Evolutionary conservation across 2,888 invertebrate genomes (phyloP).

Genomic region (Anoncus sp.): DNA sequence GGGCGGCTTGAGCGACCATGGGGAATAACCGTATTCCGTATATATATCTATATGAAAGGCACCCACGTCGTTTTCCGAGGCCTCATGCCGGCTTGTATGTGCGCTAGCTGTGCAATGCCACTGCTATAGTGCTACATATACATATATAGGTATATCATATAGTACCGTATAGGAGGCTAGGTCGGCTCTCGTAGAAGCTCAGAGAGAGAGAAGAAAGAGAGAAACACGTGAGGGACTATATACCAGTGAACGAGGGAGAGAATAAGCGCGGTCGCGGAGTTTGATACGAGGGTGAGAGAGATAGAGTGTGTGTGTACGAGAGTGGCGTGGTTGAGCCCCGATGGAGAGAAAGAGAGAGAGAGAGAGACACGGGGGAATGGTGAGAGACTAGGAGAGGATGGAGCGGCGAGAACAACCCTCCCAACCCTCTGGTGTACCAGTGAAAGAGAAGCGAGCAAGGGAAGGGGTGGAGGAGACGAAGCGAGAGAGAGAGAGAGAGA

Average conservation of each 20-base stretch:
- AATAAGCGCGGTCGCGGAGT: conserved; percentile 25
- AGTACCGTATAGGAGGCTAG: conserved; percentile 27
- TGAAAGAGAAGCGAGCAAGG: conserved; percentile 47
- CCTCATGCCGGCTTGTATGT: conserved; percentile 39
- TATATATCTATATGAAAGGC: conserved; percentile 28
- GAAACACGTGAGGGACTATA: conserved; percentile 36
- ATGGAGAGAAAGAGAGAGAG: no score
- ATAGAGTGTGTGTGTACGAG: conserved; percentile 47
- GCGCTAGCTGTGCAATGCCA: conserved; percentile 31
- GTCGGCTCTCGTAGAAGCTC: conserved; percentile 52
- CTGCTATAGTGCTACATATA: conserved; percentile 18
- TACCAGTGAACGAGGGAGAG: conserved; percentile 13
- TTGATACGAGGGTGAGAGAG: conserved; percentile 44
- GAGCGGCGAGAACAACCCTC: conserved; percentile 53
- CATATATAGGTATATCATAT: conserved; percentile 20
- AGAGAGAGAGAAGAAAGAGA: conserved; percentile 43
- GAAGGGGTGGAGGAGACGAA: conserved; percentile 43
- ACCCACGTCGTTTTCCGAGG: conserved; percentile 40
- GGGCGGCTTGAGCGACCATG: no score
- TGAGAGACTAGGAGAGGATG: conserved; percentile 56
- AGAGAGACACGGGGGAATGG: conserved; percentile 65
- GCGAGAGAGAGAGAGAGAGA: conserved; percentile 25
- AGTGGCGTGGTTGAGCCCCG: conserved; percentile 57
- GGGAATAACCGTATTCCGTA: conserved; percentile 64
- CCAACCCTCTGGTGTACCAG: conserved; percentile 22